Base-by-base conservation (phyloP, 2,113 vertebrate genomes). In the Silurus glanis region DNA sequence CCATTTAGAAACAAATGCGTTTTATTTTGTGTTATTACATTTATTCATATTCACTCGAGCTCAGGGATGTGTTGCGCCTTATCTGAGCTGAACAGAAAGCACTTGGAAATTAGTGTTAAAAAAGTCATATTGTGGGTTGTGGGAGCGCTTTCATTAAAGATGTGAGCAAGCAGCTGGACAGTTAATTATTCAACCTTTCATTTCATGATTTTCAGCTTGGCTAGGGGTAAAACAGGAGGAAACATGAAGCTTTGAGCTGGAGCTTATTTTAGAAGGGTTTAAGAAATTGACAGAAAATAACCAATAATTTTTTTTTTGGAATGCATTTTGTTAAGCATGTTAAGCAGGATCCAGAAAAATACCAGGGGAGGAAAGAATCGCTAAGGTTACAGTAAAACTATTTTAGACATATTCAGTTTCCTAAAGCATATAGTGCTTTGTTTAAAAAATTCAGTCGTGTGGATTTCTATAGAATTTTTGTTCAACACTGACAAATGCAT, bases 131-230 rank as follows among this genome's bases (percentile, higher is more conserved):
- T 55, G 53, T 58, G 55, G 69, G 80, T 49, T 84, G 62, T 84
- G 66, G 64, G 80, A 79, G 59, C 3, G 79, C 81, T 76, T 89
- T 86, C 71, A 87, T 90, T 81, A 84, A 85, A 82, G 88, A 85
- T 78, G 79, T 89, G 88, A 69, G 85, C 61, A 82, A 89, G 78
- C 89, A 89, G 83, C 83, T 88, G 89, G 85, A 12, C 23, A 74
- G 80, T 90, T 83, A 90, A 89, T 89, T 80, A 89, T 85, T 91
- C 64, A 90, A 61, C 49, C 66, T 45, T 56, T 56, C 14, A 82
- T 64, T 84, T 87, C 72, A 89, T 81, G 71, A 91, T 84, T 88
- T 90, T 88, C 82, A 84, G 89, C 87, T 82, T 84, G 28, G 55
- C 25, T 83, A 47, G 74, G 53, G 80, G 78, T 85, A 53, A 89